phyloP scores from a whole-genome alignment of 2,113 vertebrate genomes.

The Pandion haliaetus region DNA sequence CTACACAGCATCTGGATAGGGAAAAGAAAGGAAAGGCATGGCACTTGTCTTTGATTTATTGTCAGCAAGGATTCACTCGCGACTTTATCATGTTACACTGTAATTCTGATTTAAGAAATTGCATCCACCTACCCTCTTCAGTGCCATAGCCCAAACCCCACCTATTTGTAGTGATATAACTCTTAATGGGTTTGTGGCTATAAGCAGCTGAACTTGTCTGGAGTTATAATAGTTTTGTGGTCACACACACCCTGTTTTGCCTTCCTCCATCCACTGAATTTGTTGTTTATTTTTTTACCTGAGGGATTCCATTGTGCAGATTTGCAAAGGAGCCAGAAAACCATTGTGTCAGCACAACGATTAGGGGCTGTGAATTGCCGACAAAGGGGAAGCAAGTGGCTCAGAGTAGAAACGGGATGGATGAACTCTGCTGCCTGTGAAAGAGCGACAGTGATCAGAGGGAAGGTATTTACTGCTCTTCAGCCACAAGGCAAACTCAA shows the following conservation, averaged over 20 bases:
- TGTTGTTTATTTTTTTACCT: not conserved
- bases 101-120: not conserved
- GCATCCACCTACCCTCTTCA: not conserved
- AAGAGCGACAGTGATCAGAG: not conserved
- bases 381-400: not conserved
- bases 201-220: not conserved
- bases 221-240: not conserved
- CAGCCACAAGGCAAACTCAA: not conserved
- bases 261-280: not conserved
- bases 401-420: not conserved
- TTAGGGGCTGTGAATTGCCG: not conserved
- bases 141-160: not conserved
- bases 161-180: not conserved
- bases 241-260: not conserved
- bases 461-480: not conserved
- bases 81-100: not conserved
- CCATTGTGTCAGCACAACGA: not conserved
- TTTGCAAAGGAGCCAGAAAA: not conserved
- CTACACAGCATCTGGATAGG: too few species aligned
- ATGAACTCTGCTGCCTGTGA: not conserved
- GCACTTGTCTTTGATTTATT: not conserved
- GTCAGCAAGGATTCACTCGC: not conserved
- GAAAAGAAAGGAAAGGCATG: not conserved
- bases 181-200: not conserved
- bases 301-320: not conserved